phyloP scores from a whole-genome alignment of 1,140 invertebrate species.

The Zaprionus lachaisei region DNA sequence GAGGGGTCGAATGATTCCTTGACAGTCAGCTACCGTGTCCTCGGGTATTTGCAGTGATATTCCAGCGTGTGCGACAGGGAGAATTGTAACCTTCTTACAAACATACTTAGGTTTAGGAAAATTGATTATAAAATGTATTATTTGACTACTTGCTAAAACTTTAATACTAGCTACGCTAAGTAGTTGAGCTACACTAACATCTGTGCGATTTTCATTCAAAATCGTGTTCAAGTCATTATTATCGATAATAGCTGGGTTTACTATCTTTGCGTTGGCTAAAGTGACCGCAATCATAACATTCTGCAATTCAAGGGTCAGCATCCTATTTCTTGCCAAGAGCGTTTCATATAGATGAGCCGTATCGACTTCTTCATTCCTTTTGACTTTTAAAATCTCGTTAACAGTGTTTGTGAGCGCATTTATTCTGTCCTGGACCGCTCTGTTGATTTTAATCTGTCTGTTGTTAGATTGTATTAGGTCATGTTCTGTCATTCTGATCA shows the following conservation, averaged over 20 bases:
- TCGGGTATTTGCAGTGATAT: background rate
- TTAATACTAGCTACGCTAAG: background rate
- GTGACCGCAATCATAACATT: background rate
- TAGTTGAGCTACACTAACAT: background rate
- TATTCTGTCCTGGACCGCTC: too few relatives aligned
- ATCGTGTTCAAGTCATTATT: background rate
- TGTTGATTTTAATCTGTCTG: too few relatives aligned
- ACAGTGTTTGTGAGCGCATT: background rate
- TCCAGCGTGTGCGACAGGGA: background rate
- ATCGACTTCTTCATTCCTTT: background rate
- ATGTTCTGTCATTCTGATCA: background rate
- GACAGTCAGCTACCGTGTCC: background rate
- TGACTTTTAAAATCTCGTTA: background rate
- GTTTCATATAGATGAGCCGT: background rate
- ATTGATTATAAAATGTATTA: background rate
- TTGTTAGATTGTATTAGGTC: background rate
- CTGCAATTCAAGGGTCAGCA: background rate
- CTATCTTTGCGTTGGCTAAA: background rate
- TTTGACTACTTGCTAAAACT: background rate
- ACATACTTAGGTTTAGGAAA: background rate
- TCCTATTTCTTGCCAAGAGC: conserved; percentile 6
- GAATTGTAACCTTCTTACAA: background rate
- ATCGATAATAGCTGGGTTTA: background rate
- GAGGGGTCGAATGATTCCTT: too few relatives aligned
- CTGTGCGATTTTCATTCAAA: background rate